Base-by-base conservation (phyloP, 1,140 invertebrate species). In the Bradynema listronoti region DNA sequence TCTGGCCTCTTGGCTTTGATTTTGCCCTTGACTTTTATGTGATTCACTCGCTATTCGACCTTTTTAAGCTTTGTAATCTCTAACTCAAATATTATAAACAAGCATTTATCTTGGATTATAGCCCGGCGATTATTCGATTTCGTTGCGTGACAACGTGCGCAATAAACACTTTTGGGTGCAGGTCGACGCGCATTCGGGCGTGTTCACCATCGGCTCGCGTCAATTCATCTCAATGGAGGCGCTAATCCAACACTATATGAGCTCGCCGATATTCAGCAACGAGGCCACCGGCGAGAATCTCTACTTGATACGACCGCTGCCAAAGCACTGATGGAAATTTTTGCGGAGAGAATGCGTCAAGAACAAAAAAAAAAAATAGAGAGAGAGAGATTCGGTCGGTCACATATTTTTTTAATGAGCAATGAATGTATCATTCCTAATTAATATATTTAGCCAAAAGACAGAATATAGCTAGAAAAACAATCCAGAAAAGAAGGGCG, bases 101-200 rank as follows among this genome's bases (percentile, higher is more conserved):
- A 42, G 1, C 36, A 39, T 11, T 11, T 11, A n/a, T 76, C n/a
- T n/a, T n/a, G n/a, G n/a, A n/a, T n/a, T n/a, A n/a, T 80, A 96
- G 92, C 87, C 90, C 82, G 94, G 93, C 58, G 93, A 98, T 81
- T 96, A 88, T 81, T 97, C 93, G 34, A 92, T 98, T 66, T 96
- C 93, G 30, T 82, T 99, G 69, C 97, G 97, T 83, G 94, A 93
- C 43, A 88, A 90, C 47, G 89, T 88, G 32, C 86, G 92, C 60
- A 98, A 98, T 82, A 98, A 98, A 80, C 94, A 99, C 81, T 98
- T 99, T 82, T 86, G 93, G 76, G 91, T 99, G 63, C 91, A 94
- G 77, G 90, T 95, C 43, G 90, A 94, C 80, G 88, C 89, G 65
- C 86, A 85, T 29, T 84, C 90, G 54, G 95, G 91, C 78, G 91